Conservation (phyloP, 1,140 invertebrate species). For the Calliphora vicina region DNA sequence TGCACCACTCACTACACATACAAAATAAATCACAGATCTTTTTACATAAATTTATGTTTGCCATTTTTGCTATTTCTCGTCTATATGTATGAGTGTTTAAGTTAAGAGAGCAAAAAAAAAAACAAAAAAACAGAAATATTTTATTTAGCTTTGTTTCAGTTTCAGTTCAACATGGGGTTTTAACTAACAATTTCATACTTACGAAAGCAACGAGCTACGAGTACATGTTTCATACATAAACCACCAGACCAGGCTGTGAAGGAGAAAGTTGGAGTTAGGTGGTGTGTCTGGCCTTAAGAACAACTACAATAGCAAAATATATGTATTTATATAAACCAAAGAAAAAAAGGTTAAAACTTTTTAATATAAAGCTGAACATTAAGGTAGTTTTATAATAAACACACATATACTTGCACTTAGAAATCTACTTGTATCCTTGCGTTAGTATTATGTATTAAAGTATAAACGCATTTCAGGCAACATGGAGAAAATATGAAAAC, state of each 20-base stretch:
- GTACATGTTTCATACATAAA: no score
- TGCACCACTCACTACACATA: neutral
- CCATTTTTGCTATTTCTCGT: slow-evolving; percentile 29
- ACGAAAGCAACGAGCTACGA: no score
- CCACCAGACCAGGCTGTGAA: no score
- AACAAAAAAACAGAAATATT: no score
- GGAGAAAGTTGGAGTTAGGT: no score
- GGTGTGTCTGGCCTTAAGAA: neutral
- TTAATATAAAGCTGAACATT: neutral
- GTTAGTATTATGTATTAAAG: neutral
- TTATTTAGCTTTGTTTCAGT: no score
- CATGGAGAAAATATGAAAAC: neutral
- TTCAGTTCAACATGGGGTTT: no score
- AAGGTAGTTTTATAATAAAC: no score
- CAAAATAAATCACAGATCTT: slow-evolving; percentile 41
- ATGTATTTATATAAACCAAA: neutral
- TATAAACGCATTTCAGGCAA: neutral
- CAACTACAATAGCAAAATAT: neutral
- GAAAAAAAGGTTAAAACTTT: neutral
- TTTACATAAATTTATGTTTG: slow-evolving; percentile 42
- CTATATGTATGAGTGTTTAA: neutral
- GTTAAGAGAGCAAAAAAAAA: neutral
- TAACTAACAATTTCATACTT: no score
- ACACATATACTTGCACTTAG: no score
- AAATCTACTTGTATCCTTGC: no score